Percentiles rank a stretch among this genome's conserved stretches.
These are phyloP conservation scores for Eupithecia insigniata DNA, from an alignment of 2,888 invertebrate genomes.

Conservation along the genomic window DNA sequence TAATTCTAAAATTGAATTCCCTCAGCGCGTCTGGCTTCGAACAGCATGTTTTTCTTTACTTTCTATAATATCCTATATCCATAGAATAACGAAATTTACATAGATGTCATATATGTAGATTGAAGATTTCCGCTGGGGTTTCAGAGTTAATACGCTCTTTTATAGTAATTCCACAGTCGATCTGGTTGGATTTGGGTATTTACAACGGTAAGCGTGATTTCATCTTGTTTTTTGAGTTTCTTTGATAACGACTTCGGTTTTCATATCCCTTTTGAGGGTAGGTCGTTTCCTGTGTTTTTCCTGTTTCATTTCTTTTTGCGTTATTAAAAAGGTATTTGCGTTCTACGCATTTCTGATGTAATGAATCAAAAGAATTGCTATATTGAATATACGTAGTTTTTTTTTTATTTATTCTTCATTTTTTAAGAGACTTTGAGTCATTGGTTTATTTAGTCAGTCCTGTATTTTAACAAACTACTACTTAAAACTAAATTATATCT, in stretches of 20 bases:
- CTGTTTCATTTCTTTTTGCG: slow-evolving; percentile 16
- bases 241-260: not conserved
- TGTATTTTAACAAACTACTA: too few relatives aligned
- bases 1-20: not conserved
- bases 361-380: not conserved
- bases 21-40: not conserved
- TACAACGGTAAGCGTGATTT: not conserved
- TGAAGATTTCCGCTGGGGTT: not conserved
- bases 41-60: not conserved
- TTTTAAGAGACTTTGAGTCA: too few relatives aligned
- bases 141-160: not conserved
- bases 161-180: not conserved
- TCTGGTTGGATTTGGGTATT: not conserved
- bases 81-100: not conserved
- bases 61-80: too few relatives aligned
- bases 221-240: not conserved
- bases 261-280: slow-evolving; percentile 7
- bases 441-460: too few relatives aligned
- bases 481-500: too few relatives aligned
- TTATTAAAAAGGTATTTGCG: slow-evolving; percentile 2
- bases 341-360: not conserved
- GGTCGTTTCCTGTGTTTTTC: slow-evolving; percentile 9
- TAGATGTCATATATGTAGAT: not conserved
- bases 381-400: not conserved
- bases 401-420: too few relatives aligned